Evolutionary conservation across 2,888 invertebrate species (phyloP), one percentile per base, ranked within the genome.

Genomic region (Eupithecia subumbrata): DNA sequence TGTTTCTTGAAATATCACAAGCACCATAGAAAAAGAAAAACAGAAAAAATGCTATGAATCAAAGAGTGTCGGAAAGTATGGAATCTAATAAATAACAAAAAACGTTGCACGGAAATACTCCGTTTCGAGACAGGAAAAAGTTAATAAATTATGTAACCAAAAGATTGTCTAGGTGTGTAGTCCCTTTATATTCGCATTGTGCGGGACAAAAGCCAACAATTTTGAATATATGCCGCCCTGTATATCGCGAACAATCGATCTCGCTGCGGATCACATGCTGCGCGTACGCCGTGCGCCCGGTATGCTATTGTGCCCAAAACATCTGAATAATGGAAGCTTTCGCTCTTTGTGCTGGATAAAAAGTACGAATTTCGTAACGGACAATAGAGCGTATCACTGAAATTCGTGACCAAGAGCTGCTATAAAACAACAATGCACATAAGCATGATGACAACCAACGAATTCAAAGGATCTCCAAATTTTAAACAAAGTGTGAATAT

Each of bases 281-380:
- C 90, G 94, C 91, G 90, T 87, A 90, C 93, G 92, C 90, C 86
- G 86, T 84, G 86, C 88, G 83, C 79, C 71, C 87, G 86, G 85
- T 85, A 85, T 82, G 79, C 91, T 88, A 93, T 94, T 93, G 92
- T 93, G 83, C 88, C 88, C 87, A 74, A 88, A 89, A 92, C 89
- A 88, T 88, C 88, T 85, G 90, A 92, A 94, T 92, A 94, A 94
- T 91, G 90, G 88, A 90, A 87, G 90, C 90, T 91, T 91, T 88
- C 88, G 88, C 87, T 88, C 90, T 88, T 92, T 92, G 90, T 91
- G 84, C 84, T 73, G 87, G 79, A 89, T 90, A 90, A 93, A 93
- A 92, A 92, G 90, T 86, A 88, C 88, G 88, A 88, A 90, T 92
- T 92, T 92, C 88, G 88, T 86, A 90, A 88, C 84, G 87, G 84